Conservation (phyloP, 2,797 vertebrate genomes). For the Pantherophis vulpinus region DNA sequence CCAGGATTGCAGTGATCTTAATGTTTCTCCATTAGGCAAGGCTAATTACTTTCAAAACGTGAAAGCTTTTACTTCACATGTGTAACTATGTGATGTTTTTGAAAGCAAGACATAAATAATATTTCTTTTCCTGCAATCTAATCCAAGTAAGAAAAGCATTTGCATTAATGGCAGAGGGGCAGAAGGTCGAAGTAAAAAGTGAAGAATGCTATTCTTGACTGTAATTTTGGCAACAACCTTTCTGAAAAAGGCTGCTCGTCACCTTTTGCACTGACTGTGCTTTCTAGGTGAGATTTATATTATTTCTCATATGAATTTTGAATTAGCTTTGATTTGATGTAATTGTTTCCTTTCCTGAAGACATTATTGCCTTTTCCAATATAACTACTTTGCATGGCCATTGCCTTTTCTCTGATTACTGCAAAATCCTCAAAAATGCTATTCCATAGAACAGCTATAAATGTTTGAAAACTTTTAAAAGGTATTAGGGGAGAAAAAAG, state of each 20-base stretch:
- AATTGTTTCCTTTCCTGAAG: conserved; percentile 4
- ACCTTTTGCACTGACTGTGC: not conserved
- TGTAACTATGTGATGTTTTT: not conserved
- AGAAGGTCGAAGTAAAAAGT: not conserved
- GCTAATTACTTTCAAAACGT: conserved; percentile 36
- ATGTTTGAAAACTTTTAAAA: not conserved
- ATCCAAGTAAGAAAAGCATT: not conserved
- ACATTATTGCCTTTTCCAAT: not conserved
- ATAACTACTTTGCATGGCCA: not conserved
- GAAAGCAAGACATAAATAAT: conserved; percentile 22
- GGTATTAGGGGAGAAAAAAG: not conserved
- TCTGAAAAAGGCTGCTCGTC: not conserved
- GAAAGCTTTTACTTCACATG: conserved; percentile 31
- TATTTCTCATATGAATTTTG: conserved; percentile 9
- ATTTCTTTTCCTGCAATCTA: not conserved
- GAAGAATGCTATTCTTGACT: not conserved
- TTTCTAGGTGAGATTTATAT: conserved; percentile 16
- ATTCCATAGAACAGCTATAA: not conserved
- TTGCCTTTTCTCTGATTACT: not conserved
- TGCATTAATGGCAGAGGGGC: not conserved
- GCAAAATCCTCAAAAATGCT: not conserved
- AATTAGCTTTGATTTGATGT: conserved; percentile 2
- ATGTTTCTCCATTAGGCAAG: not conserved
- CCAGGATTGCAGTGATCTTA: not conserved
- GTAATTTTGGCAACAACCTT: not conserved